A percentile compares a stretch with the other conserved stretches of the same genome.
phyloP scores from a whole-genome alignment of 2,888 invertebrate genomes.

The Drosophila mayaguana region DNA sequence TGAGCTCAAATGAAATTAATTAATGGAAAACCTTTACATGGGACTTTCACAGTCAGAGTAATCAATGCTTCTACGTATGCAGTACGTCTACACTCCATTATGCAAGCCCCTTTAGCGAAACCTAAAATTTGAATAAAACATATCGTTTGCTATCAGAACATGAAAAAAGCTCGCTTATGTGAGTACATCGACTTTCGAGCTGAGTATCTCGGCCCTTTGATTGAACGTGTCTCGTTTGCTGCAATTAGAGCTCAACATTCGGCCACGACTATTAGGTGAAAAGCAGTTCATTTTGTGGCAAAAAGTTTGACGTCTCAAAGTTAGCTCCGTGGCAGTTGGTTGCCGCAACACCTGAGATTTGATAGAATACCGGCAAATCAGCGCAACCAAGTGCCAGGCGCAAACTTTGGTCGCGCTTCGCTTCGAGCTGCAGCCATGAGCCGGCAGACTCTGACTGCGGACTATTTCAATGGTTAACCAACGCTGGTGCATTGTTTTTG shows the following conservation, averaged over 20 bases:
- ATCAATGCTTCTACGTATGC: too few relatives aligned
- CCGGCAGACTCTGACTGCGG: not conserved
- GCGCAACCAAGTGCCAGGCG: slow-evolving; percentile 52
- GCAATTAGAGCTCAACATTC: not conserved
- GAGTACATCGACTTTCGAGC: too few relatives aligned
- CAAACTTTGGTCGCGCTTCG: slow-evolving; percentile 45
- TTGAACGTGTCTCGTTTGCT: not conserved
- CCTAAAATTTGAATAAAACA: too few relatives aligned
- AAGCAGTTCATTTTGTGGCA: slow-evolving; percentile 39
- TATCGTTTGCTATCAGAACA: too few relatives aligned
- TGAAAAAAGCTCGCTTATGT: too few relatives aligned
- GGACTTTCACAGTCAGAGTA: too few relatives aligned
- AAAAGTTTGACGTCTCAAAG: slow-evolving; percentile 35
- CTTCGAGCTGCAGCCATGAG: slow-evolving; percentile 7
- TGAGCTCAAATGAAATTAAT: too few relatives aligned
- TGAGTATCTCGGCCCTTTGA: not conserved
- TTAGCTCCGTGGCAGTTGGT: slow-evolving; percentile 28
- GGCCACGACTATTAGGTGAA: not conserved
- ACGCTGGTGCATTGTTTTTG: slow-evolving; percentile 28
- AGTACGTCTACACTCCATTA: too few relatives aligned
- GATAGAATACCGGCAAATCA: slow-evolving; percentile 43
- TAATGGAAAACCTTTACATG: too few relatives aligned
- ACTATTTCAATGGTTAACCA: slow-evolving; percentile 32
- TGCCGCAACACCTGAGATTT: not conserved
- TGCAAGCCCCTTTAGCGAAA: too few relatives aligned